These are phyloP conservation scores for Seira ritae DNA, from an alignment of 2,888 invertebrate genomes.

Conservation along the genomic window DNA sequence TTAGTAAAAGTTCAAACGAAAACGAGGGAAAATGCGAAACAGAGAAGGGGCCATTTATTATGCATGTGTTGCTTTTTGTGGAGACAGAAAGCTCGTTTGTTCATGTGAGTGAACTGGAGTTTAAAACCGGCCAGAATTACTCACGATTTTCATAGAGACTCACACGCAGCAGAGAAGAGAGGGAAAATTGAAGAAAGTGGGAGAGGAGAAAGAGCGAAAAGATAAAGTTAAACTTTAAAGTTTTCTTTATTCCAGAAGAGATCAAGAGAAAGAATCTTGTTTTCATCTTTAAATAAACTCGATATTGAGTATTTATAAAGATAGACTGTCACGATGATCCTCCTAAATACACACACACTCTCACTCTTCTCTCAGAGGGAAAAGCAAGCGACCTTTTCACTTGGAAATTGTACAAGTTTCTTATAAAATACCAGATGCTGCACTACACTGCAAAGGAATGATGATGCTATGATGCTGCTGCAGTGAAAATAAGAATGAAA, in stretches of 20 bases:
- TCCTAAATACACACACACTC: background rate
- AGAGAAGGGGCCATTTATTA: slow-evolving; percentile 58
- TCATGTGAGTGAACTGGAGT: slow-evolving; percentile 24
- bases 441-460: background rate
- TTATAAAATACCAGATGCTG: background rate
- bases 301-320: slow-evolving; percentile 60
- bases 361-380: background rate
- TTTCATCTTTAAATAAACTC: slow-evolving; percentile 59
- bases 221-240: slow-evolving; percentile 42
- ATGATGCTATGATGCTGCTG: no score
- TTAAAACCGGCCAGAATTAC: slow-evolving; percentile 32
- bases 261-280: slow-evolving; percentile 47
- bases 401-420: background rate
- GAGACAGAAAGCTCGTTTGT: slow-evolving; percentile 28
- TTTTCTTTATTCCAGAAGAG: slow-evolving; percentile 26
- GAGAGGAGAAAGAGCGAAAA: slow-evolving; percentile 21
- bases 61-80: slow-evolving; percentile 58
- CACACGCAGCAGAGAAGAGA: background rate
- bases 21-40: slow-evolving; percentile 4
- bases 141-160: slow-evolving; percentile 1
- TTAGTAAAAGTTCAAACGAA: slow-evolving; percentile 57
- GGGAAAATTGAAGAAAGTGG: slow-evolving; percentile 2
- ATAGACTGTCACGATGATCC: slow-evolving; percentile 39
- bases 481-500: no score
- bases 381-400: background rate